phyloP scores from a whole-genome alignment of 2,113 vertebrate species.

The Pollachius pollachius region DNA sequence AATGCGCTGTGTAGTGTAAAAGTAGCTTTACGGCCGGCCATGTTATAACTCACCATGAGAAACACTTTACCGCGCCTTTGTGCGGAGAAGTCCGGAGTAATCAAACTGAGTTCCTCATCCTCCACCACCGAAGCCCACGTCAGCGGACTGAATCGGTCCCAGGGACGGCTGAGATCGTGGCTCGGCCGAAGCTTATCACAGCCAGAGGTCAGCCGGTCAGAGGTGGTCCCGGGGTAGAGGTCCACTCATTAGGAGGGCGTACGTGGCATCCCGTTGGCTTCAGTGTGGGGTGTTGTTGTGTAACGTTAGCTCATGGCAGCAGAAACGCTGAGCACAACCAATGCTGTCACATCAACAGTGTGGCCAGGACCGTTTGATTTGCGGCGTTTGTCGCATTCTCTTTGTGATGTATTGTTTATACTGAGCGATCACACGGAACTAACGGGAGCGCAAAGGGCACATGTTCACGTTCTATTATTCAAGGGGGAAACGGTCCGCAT shows the following conservation, averaged over 20 bases:
- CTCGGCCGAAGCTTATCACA: background rate
- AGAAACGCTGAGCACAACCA: no score
- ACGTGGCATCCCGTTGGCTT: no score
- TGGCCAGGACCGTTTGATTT: no score
- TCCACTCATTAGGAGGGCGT: background rate
- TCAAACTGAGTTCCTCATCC: conserved; percentile 38
- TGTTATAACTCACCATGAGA: conserved; percentile 48
- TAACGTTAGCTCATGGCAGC: no score
- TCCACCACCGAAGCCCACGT: conserved; percentile 30
- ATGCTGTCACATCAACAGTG: no score
- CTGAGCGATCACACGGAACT: no score
- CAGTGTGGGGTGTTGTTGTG: no score
- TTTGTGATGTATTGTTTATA: no score
- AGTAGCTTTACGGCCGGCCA: conserved; percentile 35
- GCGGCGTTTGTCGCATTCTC: no score
- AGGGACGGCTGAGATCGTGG: background rate
- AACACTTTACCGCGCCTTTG: conserved; percentile 28
- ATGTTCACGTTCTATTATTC: no score
- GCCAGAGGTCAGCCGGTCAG: conserved; percentile 26
- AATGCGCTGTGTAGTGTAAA: conserved; percentile 53
- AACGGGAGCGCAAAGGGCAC: no score
- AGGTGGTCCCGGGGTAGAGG: background rate
- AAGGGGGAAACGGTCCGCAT: no score
- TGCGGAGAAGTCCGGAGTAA: conserved; percentile 27
- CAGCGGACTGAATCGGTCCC: conserved; percentile 19